A percentile compares a stretch with the other conserved stretches of the same genome.
Evolutionary conservation across 2,113 vertebrate genomes (phyloP).

Genomic region (Ammospiza caudacuta): DNA sequence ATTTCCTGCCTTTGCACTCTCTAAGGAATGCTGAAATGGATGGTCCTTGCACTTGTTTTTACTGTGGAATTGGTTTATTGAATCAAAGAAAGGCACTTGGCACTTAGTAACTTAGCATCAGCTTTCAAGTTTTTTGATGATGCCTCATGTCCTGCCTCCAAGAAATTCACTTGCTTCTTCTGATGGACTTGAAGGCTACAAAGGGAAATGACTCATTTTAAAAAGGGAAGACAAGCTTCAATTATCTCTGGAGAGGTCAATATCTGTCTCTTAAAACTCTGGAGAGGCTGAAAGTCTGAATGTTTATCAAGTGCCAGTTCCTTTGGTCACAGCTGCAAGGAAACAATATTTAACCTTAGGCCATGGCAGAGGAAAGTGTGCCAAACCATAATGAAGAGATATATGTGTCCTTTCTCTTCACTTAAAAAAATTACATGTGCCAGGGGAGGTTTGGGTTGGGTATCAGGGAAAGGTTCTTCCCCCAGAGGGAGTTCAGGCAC

Average conservation of each 20-base stretch:
- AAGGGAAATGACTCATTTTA: neutral
- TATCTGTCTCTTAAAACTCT: neutral
- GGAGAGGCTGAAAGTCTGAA: neutral
- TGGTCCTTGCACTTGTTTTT: neutral
- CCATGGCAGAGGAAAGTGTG: neutral
- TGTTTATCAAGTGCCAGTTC: neutral
- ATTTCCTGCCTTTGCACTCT: neutral
- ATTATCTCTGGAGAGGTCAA: neutral
- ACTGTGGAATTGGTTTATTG: neutral
- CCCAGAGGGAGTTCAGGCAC: neutral
- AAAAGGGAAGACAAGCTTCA: neutral
- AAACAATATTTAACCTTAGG: neutral
- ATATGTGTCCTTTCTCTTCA: neutral
- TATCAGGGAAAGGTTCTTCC: neutral
- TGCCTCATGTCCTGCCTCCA: neutral
- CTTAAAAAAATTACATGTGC: neutral
- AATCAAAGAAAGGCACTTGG: neutral
- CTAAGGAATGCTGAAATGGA: neutral
- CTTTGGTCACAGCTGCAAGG: neutral
- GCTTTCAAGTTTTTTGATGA: neutral
- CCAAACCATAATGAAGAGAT: neutral
- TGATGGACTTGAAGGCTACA: neutral
- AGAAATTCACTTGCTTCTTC: neutral
- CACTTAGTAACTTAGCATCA: neutral
- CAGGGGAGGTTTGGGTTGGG: neutral